Evolutionary conservation across 2,888 invertebrate species (phyloP).

Genomic region (Orchesella flavescens): DNA sequence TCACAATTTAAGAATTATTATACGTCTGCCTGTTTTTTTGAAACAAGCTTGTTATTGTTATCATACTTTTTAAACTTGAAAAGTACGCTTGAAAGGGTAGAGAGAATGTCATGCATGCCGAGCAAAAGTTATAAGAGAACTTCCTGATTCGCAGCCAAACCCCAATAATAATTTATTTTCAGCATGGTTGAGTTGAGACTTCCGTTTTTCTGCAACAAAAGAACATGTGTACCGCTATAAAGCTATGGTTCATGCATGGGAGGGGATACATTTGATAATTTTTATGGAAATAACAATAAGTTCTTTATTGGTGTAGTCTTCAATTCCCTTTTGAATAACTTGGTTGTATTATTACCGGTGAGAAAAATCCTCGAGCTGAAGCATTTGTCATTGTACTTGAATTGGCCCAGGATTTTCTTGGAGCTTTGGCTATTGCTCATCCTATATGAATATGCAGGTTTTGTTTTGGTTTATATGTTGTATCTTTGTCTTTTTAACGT

Average conservation of each 20-base stretch:
- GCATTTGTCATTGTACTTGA: neutral
- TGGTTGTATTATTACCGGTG: no score
- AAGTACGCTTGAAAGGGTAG: neutral
- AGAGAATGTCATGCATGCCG: no score
- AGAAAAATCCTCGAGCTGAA: no score
- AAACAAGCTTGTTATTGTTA: neutral
- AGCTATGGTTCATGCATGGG: no score
- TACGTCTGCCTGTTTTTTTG: neutral
- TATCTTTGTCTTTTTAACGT: neutral
- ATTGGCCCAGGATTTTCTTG: neutral
- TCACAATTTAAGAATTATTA: neutral
- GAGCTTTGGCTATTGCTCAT: neutral
- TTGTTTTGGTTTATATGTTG: no score
- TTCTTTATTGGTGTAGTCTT: no score
- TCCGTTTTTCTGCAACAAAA: no score
- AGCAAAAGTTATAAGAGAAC: neutral
- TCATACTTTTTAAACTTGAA: conserved; percentile 10
- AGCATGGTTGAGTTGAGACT: no score
- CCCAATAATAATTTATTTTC: neutral
- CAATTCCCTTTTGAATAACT: no score
- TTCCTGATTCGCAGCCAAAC: conserved; percentile 38
- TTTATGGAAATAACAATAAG: no score
- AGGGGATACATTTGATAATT: no score
- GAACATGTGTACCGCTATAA: no score
- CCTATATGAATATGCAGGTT: neutral